Percentiles rank a stretch among this genome's conserved stretches.
These are phyloP conservation scores for Azorinus chamasolen DNA, from an alignment of 2,888 invertebrate genomes.

Conservation along the genomic window DNA sequence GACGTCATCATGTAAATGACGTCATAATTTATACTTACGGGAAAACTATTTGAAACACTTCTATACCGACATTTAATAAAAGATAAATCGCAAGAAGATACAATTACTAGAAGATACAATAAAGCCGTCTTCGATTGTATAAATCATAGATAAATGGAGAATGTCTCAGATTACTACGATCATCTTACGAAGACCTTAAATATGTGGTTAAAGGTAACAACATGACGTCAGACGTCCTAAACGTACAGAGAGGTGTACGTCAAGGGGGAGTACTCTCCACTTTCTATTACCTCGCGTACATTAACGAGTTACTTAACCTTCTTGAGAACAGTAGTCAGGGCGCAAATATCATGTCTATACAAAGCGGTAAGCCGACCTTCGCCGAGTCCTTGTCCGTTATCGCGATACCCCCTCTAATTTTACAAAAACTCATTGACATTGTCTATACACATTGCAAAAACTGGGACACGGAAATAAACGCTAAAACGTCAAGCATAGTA, in stretches of 20 bases:
- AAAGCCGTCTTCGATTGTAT: constrained; percentile 11
- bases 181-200: not conserved
- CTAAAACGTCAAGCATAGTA: not conserved
- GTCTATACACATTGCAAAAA: constrained; percentile 1
- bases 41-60: too few species aligned
- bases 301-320: constrained; percentile 2
- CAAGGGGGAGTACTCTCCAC: constrained; percentile 11
- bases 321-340: constrained; percentile 6
- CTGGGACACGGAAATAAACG: constrained; percentile 5
- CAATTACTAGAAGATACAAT: too few species aligned
- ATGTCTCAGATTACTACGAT: not conserved
- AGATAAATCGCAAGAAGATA: too few species aligned
- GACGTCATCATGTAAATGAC: too few species aligned
- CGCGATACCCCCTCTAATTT: not conserved
- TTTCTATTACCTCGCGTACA: constrained; percentile 8
- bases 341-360: not conserved
- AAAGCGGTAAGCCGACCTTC: constrained; percentile 2
- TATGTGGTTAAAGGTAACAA: not conserved
- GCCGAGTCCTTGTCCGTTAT: constrained; percentile 7
- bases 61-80: too few species aligned
- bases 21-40: too few species aligned
- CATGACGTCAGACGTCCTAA: not conserved
- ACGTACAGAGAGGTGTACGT: constrained; percentile 9
- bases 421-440: not conserved
- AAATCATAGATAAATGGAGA: not conserved